phyloP scores from a whole-genome alignment of 2,797 vertebrate genomes.

The Myiotriccus ornatus region DNA sequence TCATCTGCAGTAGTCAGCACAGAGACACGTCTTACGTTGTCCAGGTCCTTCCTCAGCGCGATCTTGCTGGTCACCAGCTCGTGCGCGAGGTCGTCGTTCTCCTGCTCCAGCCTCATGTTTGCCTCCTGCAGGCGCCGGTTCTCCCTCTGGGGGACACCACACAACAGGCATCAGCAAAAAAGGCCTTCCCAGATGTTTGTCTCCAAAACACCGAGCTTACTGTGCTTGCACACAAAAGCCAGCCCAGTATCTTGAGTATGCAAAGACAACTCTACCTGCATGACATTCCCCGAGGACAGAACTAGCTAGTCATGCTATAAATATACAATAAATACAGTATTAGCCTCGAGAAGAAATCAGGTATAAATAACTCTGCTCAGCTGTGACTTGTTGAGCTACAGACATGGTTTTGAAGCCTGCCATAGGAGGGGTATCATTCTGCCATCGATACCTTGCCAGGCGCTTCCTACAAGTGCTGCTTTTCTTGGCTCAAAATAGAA shows the following conservation, averaged over 20 bases:
- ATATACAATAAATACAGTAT: not conserved
- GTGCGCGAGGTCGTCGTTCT: conserved; percentile 96
- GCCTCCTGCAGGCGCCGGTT: conserved; percentile 95
- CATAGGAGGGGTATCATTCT: not conserved
- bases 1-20: not conserved
- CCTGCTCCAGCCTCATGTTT: conserved; percentile 98
- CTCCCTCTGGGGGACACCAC: conserved; percentile 81
- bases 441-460: not conserved
- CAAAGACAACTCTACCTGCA: not conserved
- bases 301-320: not conserved
- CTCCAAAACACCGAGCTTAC: not conserved
- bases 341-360: not conserved
- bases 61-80: conserved; percentile 99
- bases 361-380: not conserved
- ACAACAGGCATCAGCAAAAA: not conserved
- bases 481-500: not conserved
- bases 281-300: not conserved
- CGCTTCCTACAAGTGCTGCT: not conserved
- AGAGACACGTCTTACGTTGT: conserved; percentile 84
- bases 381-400: not conserved
- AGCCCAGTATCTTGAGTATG: not conserved
- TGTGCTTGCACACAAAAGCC: not conserved
- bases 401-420: not conserved
- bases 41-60: conserved; percentile 93
- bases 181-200: not conserved